phyloP scores from a whole-genome alignment of 2,888 invertebrate species.

The Capitulum mitella region DNA sequence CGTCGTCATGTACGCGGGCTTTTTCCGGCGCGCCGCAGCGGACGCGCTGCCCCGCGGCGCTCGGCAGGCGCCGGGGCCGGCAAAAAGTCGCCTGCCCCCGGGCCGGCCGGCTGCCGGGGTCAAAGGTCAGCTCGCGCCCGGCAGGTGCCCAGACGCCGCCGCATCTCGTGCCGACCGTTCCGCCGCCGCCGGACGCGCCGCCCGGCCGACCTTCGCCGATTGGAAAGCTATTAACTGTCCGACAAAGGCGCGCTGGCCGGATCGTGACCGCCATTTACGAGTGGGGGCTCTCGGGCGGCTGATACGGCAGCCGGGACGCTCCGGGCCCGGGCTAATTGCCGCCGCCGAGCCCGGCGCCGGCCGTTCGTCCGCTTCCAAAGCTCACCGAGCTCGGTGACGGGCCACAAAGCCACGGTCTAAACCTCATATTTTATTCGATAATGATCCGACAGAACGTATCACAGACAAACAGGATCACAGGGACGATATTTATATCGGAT shows the following conservation, averaged over 20 bases:
- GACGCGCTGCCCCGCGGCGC: background rate
- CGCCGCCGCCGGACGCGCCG: background rate
- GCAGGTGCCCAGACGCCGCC: too few relatives aligned
- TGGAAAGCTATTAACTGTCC: background rate
- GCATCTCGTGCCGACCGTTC: background rate
- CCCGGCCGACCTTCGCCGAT: background rate
- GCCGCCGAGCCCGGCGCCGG: too few relatives aligned
- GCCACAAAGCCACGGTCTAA: background rate
- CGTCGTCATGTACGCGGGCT: background rate
- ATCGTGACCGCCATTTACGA: background rate
- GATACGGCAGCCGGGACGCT: too few relatives aligned
- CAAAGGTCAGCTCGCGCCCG: background rate
- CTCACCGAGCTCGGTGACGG: too few relatives aligned
- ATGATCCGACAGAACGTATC: background rate
- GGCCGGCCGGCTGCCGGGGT: background rate
- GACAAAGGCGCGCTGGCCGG: background rate
- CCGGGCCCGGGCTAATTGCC: too few relatives aligned
- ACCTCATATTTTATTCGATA: background rate
- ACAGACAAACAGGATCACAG: conserved; percentile 14
- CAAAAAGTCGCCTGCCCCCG: background rate
- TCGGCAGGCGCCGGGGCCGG: background rate
- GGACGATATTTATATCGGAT: background rate
- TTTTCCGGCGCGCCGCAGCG: background rate
- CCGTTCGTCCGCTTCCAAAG: too few relatives aligned
- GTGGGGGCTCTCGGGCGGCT: background rate